Percentiles rank a stretch among this genome's conserved stretches.
Conservation (phyloP, 2,797 vertebrate genomes). For the Coreius guichenoti region DNA sequence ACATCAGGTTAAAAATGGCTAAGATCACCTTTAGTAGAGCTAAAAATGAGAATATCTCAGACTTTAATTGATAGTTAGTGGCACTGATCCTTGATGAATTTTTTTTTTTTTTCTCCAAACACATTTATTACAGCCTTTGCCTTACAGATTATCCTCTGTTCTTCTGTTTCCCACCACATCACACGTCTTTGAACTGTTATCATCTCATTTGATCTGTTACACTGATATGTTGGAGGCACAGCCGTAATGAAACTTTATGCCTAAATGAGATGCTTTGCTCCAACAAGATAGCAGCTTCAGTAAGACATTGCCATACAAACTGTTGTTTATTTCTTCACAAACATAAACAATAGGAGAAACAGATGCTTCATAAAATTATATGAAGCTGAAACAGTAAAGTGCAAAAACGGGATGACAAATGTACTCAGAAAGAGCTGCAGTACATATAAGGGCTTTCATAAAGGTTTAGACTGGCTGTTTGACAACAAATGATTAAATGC, state of each 20-base stretch:
- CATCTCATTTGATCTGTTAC: constrained; percentile 56
- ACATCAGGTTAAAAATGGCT: not conserved
- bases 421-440: constrained; percentile 23
- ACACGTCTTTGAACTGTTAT: constrained; percentile 62
- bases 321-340: constrained; percentile 50
- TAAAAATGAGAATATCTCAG: not conserved
- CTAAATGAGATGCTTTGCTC: constrained; percentile 67
- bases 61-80: constrained; percentile 5
- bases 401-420: constrained; percentile 21
- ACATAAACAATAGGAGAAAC: constrained; percentile 44
- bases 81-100: not conserved
- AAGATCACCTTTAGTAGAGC: not conserved
- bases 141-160: constrained; percentile 42
- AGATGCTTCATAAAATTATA: constrained; percentile 42
- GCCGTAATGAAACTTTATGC: constrained; percentile 64
- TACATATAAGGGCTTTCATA: constrained; percentile 59
- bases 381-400: constrained; percentile 9
- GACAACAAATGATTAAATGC: constrained; percentile 69
- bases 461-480: constrained; percentile 43
- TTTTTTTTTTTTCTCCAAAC: not conserved
- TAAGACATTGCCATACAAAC: constrained; percentile 61
- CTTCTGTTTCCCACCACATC: constrained; percentile 51
- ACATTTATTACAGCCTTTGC: constrained; percentile 54
- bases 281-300: constrained; percentile 61
- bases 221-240: constrained; percentile 56